A percentile compares a stretch with the other conserved stretches of the same genome.
Evolutionary conservation across 2,888 invertebrate species (phyloP).

Genomic region (Pherbina coryleti): DNA sequence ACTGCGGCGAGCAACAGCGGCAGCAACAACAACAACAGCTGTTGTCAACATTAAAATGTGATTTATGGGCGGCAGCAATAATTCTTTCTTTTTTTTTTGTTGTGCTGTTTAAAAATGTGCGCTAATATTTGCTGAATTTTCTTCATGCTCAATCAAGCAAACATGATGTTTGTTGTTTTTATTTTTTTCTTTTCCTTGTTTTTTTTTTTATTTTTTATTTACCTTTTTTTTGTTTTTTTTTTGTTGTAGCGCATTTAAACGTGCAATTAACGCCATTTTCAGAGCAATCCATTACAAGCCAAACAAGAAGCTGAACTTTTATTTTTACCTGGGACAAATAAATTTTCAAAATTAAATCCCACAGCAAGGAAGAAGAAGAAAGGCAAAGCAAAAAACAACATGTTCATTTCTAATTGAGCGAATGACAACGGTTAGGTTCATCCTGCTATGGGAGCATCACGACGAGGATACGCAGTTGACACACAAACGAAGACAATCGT

Average conservation of each 20-base stretch:
- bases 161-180: not conserved
- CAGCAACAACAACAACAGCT: constrained; percentile 6
- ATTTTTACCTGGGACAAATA: too few species aligned
- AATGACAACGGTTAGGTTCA: not conserved
- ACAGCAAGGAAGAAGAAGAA: not conserved
- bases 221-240: too few species aligned
- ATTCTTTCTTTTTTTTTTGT: not conserved
- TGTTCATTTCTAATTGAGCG: constrained; percentile 2
- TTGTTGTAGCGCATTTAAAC: not conserved
- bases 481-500: constrained; percentile 3
- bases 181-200: not conserved
- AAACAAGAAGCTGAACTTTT: not conserved
- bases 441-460: too few species aligned
- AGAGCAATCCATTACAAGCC: not conserved
- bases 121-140: too few species aligned
- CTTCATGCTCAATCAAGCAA: too few species aligned
- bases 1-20: not conserved
- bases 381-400: not conserved
- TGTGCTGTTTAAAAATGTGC: too few species aligned
- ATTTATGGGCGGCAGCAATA: not conserved
- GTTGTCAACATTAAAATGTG: not conserved
- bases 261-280: not conserved
- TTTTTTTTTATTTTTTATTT: not conserved
- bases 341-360: not conserved
- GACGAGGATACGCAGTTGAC: constrained; percentile 4